Evolutionary conservation across 2,797 vertebrate genomes (phyloP).

Genomic region (Graptemys geographica): DNA sequence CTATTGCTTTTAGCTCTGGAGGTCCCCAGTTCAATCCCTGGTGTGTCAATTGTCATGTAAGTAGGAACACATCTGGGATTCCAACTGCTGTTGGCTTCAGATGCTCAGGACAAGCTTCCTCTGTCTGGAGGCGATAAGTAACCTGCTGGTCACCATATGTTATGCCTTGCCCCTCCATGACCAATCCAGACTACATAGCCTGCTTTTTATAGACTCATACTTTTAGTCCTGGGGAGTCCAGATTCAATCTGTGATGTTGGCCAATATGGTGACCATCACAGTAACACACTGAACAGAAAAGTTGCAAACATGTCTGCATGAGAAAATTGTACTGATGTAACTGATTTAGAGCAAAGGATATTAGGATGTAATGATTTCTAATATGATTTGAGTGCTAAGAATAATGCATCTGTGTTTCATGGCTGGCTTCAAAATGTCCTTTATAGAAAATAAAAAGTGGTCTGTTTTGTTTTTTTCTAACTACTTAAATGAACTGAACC

Average conservation of each 20-base stretch:
- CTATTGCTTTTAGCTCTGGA: neutral
- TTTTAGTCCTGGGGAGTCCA: neutral
- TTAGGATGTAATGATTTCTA: neutral
- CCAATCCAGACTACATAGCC: fast-evolving
- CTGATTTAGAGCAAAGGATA: neutral
- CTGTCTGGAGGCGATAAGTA: neutral
- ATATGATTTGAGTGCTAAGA: neutral
- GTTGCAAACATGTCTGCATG: neutral
- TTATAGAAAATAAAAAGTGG: neutral
- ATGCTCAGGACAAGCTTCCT: neutral
- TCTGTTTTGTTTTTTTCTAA: neutral
- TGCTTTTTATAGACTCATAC: neutral
- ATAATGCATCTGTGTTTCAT: neutral
- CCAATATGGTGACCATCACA: neutral
- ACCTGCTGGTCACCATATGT: fast-evolving
- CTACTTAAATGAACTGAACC: neutral
- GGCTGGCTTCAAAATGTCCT: neutral
- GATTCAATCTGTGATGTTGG: neutral
- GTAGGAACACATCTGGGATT: neutral
- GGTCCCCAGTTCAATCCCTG: neutral
- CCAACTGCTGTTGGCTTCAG: neutral
- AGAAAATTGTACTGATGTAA: neutral
- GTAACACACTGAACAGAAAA: neutral
- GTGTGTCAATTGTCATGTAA: neutral
- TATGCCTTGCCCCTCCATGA: neutral